phyloP scores from a whole-genome alignment of 2,888 invertebrate genomes.

The Eumerus sabulonum region DNA sequence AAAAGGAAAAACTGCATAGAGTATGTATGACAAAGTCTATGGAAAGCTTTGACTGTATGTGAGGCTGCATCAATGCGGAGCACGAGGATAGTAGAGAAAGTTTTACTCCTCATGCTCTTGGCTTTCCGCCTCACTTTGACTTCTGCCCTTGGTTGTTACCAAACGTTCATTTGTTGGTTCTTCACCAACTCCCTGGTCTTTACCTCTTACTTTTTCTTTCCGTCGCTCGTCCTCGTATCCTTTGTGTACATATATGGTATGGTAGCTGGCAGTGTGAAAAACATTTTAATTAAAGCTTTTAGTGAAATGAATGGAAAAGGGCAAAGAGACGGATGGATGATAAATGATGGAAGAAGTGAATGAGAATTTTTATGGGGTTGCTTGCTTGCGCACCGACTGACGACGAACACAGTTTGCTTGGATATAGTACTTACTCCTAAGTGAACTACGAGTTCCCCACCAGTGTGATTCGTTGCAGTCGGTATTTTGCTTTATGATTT shows the following conservation, averaged over 20 bases:
- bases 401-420: no score
- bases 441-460: no score
- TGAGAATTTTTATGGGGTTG: slow-evolving; percentile 34
- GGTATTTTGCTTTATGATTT: neutral
- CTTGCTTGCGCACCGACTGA: neutral
- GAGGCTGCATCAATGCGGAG: slow-evolving; percentile 18
- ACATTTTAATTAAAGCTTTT: slow-evolving; percentile 72
- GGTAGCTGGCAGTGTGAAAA: slow-evolving; percentile 71
- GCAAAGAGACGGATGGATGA: slow-evolving; percentile 41
- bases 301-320: slow-evolving; percentile 58
- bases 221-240: slow-evolving; percentile 1
- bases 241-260: slow-evolving; percentile 11
- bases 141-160: slow-evolving; percentile 2
- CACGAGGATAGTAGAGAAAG: slow-evolving; percentile 9
- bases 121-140: slow-evolving; percentile 27
- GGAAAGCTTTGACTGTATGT: slow-evolving; percentile 24
- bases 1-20: neutral
- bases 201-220: no score
- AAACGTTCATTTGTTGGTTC: no score
- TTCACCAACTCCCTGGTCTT: no score
- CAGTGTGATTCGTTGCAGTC: no score
- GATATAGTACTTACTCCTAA: no score
- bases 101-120: slow-evolving; percentile 1
- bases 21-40: slow-evolving; percentile 39
- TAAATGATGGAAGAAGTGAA: slow-evolving; percentile 41